phyloP scores from a whole-genome alignment of 2,888 invertebrate genomes.

The Selenia dentaria region DNA sequence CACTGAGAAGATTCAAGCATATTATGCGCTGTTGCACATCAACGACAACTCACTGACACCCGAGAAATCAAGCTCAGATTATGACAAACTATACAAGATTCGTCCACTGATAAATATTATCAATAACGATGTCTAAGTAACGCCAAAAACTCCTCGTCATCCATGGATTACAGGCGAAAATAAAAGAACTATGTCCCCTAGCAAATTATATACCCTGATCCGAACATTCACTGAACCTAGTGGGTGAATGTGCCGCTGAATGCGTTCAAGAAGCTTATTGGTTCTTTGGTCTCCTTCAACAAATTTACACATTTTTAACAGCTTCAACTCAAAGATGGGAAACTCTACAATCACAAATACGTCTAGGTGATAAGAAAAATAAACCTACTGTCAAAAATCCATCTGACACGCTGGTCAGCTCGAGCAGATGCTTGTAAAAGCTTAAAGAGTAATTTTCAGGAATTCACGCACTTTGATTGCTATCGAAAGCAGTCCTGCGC shows the following conservation, averaged over 20 bases:
- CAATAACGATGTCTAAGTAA: too few relatives aligned
- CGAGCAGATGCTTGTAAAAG: slow-evolving; percentile 5
- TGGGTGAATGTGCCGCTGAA: background rate
- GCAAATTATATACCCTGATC: background rate
- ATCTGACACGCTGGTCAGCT: slow-evolving; percentile 5
- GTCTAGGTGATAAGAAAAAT: too few relatives aligned
- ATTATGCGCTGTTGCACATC: too few relatives aligned
- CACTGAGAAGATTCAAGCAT: too few relatives aligned
- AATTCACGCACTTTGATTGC: too few relatives aligned
- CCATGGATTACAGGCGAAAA: background rate
- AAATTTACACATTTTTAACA: slow-evolving; percentile 4
- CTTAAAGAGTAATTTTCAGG: too few relatives aligned
- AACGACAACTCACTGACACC: too few relatives aligned
- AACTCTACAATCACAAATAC: background rate
- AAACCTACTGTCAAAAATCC: background rate
- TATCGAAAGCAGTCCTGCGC: background rate
- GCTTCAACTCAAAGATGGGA: slow-evolving; percentile 2
- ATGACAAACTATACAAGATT: too few relatives aligned
- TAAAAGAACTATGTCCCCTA: background rate
- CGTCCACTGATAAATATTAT: too few relatives aligned
- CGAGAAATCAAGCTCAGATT: too few relatives aligned
- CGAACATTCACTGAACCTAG: slow-evolving; percentile 6
- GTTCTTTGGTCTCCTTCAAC: background rate
- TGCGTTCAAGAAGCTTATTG: background rate
- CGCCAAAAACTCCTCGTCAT: too few relatives aligned